Percentiles rank a stretch among this genome's conserved stretches.
phyloP scores from a whole-genome alignment of 2,888 invertebrate species.

The Heliconius hortense region DNA sequence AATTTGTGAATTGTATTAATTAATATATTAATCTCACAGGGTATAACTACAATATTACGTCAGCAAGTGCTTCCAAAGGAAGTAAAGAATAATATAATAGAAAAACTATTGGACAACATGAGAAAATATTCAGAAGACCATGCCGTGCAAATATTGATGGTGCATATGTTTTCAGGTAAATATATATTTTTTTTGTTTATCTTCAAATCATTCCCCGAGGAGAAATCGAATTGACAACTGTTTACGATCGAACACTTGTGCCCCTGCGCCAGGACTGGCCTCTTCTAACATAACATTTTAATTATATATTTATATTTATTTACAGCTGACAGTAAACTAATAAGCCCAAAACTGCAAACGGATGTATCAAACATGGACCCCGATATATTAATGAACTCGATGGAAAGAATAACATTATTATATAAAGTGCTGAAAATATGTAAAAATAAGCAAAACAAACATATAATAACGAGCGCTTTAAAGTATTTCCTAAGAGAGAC shows the following conservation, averaged over 20 bases:
- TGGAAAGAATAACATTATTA: constrained; percentile 72
- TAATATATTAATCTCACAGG: constrained; percentile 52
- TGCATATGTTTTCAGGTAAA: constrained; percentile 72
- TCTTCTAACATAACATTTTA: too few species aligned
- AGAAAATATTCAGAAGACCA: constrained; percentile 64
- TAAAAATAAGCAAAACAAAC: constrained; percentile 53
- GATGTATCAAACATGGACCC: constrained; percentile 78
- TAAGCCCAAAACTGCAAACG: constrained; percentile 65
- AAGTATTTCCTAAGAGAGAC: constrained; percentile 73
- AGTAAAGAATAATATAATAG: constrained; percentile 65
- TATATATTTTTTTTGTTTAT: background rate
- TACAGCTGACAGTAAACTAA: constrained; percentile 70
- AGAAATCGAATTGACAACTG: too few species aligned
- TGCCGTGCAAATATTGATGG: constrained; percentile 68
- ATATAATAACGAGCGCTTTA: constrained; percentile 56
- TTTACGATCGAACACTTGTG: too few species aligned
- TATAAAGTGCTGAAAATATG: constrained; percentile 65
- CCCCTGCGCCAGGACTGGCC: too few species aligned
- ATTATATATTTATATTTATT: constrained; percentile 24
- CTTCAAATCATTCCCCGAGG: background rate
- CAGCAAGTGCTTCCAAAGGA: constrained; percentile 71
- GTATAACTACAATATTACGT: constrained; percentile 64
- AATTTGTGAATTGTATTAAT: too few species aligned
- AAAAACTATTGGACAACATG: constrained; percentile 66
- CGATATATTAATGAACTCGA: constrained; percentile 73